Evolutionary conservation across 2,888 invertebrate genomes (phyloP), one percentile per base, ranked within the genome.

Genomic region (Callosobruchus maculatus): DNA sequence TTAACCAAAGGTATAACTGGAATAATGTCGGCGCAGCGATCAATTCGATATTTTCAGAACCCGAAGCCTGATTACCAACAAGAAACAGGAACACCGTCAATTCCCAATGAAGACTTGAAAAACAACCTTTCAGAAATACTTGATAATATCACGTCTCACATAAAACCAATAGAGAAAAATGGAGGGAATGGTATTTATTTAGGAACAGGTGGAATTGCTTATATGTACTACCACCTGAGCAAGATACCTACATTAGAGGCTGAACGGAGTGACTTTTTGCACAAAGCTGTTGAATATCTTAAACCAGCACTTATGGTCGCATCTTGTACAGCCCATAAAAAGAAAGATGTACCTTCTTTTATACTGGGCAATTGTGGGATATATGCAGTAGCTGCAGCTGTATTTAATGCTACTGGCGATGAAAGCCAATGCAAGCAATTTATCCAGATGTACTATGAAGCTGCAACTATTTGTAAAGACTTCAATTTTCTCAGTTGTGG

Each of bases 301-400:
- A 87, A 89, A 72, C 91, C 92, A 13, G 91, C 93, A 0, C 84
- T 93, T 75, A 88, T 89, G 67, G 89, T 89, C 73, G 87, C 88
- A 9, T 83, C 86, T n/a, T 85, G 85, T n/a, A 73, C 74, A 86
- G 85, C 76, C 86, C 86, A 70, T 89, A 89, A 81, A 20, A 80
- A 87, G 81, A 67, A 88, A n/a, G 92, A 93, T 75, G 88, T 90
- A 70, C 92, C 92, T 20, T 91, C 93, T 0, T 95, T 95, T 85
- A 85, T 96, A 20, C 89, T 95, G n/a, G 96, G 96, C 0, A 92
- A 93, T 82, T 92, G 92, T 13, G 96, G 96, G 0, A 91, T 94
- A 3, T 92, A 92, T 82, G 94, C 94, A 0, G 88, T 95, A 0
- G 92, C 93, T 0, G 89, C 93, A 0, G 92, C 90, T 22, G 84